A percentile compares a stretch with the other conserved stretches of the same genome.
These are phyloP conservation scores for Noctua fimbriata DNA, from an alignment of 2,888 invertebrate genomes.

Conservation along the genomic window DNA sequence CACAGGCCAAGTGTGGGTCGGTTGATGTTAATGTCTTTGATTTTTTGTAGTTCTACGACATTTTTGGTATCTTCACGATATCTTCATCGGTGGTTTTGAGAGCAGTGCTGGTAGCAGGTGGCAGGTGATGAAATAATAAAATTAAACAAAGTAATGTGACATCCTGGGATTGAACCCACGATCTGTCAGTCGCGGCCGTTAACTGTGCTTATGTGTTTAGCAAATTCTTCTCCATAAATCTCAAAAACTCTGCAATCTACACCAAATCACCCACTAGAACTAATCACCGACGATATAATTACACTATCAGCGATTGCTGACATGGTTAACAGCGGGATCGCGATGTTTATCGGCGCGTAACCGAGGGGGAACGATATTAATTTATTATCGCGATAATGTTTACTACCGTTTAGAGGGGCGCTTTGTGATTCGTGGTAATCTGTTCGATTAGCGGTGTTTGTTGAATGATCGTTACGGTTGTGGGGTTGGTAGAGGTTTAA, in stretches of 20 bases:
- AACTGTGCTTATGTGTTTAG: not conserved
- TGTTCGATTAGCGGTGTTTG: conserved; percentile 58
- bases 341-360: conserved; percentile 71
- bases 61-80: not conserved
- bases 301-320: conserved; percentile 63
- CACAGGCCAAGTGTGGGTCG: not conserved
- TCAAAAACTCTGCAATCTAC: conserved; percentile 17
- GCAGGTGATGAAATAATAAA: not conserved
- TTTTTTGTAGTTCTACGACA: not conserved
- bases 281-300: conserved; percentile 62
- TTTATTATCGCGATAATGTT: conserved; percentile 73
- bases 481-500: not conserved
- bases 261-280: conserved; percentile 33
- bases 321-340: conserved; percentile 63
- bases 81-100: not conserved
- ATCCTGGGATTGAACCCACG: not conserved
- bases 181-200: not conserved
- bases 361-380: conserved; percentile 71
- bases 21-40: not conserved
- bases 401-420: conserved; percentile 66
- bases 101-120: not conserved
- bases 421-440: conserved; percentile 63
- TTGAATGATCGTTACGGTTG: conserved; percentile 33
- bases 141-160: not conserved
- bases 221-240: conserved; percentile 19